These are phyloP conservation scores for Drosophila virilis DNA, from an alignment of 1,140 invertebrate genomes.

Conservation along the genomic window DNA sequence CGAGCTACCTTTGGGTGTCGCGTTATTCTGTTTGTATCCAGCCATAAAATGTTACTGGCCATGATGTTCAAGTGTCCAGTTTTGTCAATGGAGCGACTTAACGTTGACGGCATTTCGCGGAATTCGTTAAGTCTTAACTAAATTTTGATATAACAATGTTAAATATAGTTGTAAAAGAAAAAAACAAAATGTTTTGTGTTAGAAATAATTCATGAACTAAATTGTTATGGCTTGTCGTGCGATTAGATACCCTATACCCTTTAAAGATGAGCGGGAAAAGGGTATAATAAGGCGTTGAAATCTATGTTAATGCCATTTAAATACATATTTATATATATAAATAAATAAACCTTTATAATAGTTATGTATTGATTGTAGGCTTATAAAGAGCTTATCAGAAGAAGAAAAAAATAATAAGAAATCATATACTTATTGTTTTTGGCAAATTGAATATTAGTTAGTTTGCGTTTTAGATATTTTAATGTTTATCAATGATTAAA, in stretches of 20 bases:
- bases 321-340: no score
- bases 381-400: no score
- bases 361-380: no score
- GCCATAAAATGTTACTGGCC: conserved; percentile 56
- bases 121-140: background rate
- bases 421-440: no score
- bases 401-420: no score
- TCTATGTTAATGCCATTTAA: no score
- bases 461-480: no score
- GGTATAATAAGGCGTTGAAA: background rate
- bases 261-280: background rate
- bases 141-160: background rate
- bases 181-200: background rate
- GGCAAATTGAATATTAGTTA: background rate
- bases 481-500: no score
- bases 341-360: no score
- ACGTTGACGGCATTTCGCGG: conserved; percentile 1
- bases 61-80: conserved; percentile 54
- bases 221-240: background rate
- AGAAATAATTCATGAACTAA: background rate
- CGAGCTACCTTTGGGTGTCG: conserved; percentile 16
- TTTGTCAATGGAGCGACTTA: background rate
- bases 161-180: background rate
- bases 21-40: conserved; percentile 24
- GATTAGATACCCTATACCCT: background rate